A percentile compares a stretch with the other conserved stretches of the same genome.
Evolutionary conservation across 2,888 invertebrate genomes (phyloP).

Genomic region (Euproctis similis): DNA sequence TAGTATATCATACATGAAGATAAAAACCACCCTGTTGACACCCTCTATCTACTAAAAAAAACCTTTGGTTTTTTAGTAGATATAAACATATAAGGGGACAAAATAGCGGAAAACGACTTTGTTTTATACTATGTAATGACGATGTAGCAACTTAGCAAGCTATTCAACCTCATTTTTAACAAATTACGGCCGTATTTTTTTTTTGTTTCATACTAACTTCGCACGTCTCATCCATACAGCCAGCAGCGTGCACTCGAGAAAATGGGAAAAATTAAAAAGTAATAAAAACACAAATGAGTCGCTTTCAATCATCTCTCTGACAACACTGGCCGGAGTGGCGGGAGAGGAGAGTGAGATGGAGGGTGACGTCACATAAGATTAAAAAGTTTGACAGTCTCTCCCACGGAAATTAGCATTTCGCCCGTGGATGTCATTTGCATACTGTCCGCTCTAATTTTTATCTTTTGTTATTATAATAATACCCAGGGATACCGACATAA

Average conservation of each 20-base stretch:
- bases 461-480: constrained; percentile 33
- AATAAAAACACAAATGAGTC: constrained; percentile 74
- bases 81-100: too few relatives aligned
- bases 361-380: constrained; percentile 71
- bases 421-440: constrained; percentile 62
- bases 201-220: too few relatives aligned
- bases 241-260: constrained; percentile 52
- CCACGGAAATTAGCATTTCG: constrained; percentile 74
- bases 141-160: too few relatives aligned
- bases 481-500: too few relatives aligned
- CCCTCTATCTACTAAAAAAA: too few relatives aligned
- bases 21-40: too few relatives aligned
- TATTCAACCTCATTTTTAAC: too few relatives aligned
- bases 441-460: constrained; percentile 47
- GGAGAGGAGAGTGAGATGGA: constrained; percentile 24
- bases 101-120: too few relatives aligned
- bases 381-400: constrained; percentile 71
- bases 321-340: constrained; percentile 36
- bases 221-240: constrained; percentile 22
- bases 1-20: too few relatives aligned
- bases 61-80: too few relatives aligned
- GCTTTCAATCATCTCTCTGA: constrained; percentile 71
- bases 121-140: too few relatives aligned
- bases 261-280: constrained; percentile 72
- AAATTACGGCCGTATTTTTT: too few relatives aligned